Base-by-base conservation (phyloP, 2,888 invertebrate genomes). In the Charanyca ferruginea region DNA sequence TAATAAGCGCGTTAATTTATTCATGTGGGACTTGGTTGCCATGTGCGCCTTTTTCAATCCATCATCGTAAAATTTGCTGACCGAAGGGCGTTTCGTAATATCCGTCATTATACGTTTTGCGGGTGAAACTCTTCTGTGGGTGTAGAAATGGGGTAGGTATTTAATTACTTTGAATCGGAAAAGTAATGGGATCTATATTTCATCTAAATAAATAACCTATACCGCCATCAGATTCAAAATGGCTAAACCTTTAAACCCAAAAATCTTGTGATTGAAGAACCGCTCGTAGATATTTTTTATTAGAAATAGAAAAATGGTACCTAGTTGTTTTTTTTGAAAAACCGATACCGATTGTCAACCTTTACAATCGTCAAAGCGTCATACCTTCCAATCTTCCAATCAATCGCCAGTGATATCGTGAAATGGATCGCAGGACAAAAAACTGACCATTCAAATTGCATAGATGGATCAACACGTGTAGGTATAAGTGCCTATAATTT, bases 1-100 rank as follows among this genome's bases (percentile, higher is more conserved):
- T 84, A 87, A 86, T 85, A 82, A 75, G 81, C 70, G 64, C 75
- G 77, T 79, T 87, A 86, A 87, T 85, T 83, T 87, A 86, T 86
- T 84, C 83, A 83, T 81, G 59, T 79, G 79, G 79, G 77, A 73
- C 70, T 68, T 55, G 60, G 81, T 80, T 68, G 62, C 76, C 77
- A 76, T 80, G 79, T 73, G 79, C 68, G 79, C 76, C 73, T 73
- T 77, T 75, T 82, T 83, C 81, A 75, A 87, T 87, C 84, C 83
- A 85, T 86, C 86, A 86, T 83, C 69, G 68, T 82, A 73, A 80
- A 82, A 76, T 81, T 77, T 71, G 73, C 81, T 71, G 76, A 72
- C 71, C 69, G 65, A 51, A 62, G 65, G 68, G 70, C 72, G 49
- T 57, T 68, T 57, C 52, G 61, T 68, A 71, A 73, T 72, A 74